Percentiles rank a stretch among this genome's conserved stretches.
These are phyloP conservation scores for Hylaea fasciaria DNA, from an alignment of 2,888 invertebrate species.

Conservation along the genomic window DNA sequence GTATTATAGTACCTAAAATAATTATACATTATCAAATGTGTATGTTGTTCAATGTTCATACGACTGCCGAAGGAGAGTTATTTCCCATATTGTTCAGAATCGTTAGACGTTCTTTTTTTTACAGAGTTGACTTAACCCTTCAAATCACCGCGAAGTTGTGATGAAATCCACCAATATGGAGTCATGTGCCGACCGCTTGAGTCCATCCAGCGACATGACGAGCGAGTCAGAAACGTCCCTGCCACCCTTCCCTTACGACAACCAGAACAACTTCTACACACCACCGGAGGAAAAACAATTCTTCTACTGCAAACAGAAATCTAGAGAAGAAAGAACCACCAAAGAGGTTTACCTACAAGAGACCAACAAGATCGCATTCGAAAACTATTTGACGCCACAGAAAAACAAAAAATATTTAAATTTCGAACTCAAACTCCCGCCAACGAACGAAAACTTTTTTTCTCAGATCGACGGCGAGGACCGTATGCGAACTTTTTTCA, in stretches of 20 bases:
- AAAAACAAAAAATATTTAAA: constrained; percentile 78
- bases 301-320: constrained; percentile 73
- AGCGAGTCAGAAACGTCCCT: constrained; percentile 79
- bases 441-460: constrained; percentile 72
- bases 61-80: no score
- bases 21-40: no score
- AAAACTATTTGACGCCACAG: constrained; percentile 68
- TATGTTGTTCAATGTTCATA: no score
- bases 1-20: no score
- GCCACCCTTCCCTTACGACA: constrained; percentile 75
- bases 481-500: constrained; percentile 69
- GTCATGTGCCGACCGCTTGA: constrained; percentile 74
- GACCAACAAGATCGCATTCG: constrained; percentile 70
- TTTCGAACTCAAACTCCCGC: constrained; percentile 78
- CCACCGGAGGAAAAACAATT: constrained; percentile 73
- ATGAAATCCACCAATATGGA: constrained; percentile 83
- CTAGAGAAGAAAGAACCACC: constrained; percentile 62
- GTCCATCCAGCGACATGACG: constrained; percentile 76
- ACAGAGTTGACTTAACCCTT: constrained; percentile 9
- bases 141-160: constrained; percentile 41
- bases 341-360: constrained; percentile 74
- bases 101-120: no score
- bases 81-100: no score
- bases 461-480: constrained; percentile 73
- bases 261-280: constrained; percentile 69